These are phyloP conservation scores for Sesia bembeciformis DNA, from an alignment of 2,888 invertebrate genomes.

Conservation along the genomic window DNA sequence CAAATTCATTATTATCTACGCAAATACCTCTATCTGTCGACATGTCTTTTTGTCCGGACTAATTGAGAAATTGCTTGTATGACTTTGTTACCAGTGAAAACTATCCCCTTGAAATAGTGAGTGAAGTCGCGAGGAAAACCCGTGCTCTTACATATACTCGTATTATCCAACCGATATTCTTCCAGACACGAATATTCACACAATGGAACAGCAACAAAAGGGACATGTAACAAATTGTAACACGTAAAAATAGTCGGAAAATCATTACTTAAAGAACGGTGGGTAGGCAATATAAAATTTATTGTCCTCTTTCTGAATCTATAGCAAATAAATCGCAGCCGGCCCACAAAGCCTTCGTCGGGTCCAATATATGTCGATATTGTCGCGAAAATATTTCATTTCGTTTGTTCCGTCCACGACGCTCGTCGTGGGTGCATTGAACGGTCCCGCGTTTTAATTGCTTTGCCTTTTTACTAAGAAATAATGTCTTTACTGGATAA, in stretches of 20 bases:
- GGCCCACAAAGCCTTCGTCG: conserved; percentile 23
- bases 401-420: conserved; percentile 13
- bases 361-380: conserved; percentile 35
- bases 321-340: conserved; percentile 34
- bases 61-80: no score
- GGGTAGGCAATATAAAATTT: conserved; percentile 22
- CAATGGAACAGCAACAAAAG: conserved; percentile 5
- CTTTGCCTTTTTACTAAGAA: not conserved
- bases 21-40: no score
- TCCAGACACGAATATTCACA: not conserved
- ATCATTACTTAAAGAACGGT: conserved; percentile 13
- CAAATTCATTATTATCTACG: no score
- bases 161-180: no score
- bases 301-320: conserved; percentile 22
- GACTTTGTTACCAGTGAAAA: no score
- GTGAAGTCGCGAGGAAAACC: no score
- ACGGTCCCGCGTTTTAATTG: not conserved
- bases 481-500: no score
- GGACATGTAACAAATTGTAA: conserved; percentile 6
- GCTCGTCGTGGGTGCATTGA: not conserved
- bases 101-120: no score
- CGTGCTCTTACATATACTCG: no score
- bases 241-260: conserved; percentile 9
- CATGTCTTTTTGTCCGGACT: no score
- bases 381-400: conserved; percentile 39